Conservation (phyloP, 2,888 invertebrate genomes). For the Danaus chrysippus region DNA sequence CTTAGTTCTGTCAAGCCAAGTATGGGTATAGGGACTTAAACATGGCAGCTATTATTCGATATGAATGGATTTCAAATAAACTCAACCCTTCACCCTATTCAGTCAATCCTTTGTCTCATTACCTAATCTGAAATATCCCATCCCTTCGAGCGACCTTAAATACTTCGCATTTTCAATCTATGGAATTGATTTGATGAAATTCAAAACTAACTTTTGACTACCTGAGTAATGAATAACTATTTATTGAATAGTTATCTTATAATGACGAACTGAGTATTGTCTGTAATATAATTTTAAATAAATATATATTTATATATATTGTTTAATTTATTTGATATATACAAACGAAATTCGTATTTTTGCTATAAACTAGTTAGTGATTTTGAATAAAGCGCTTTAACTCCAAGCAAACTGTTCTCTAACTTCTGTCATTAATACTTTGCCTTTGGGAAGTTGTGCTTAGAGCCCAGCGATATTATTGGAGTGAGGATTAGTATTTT, state of each 20-base stretch:
- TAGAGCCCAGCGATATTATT: conserved; percentile 4
- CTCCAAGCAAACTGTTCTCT: conserved; percentile 5
- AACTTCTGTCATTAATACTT: conserved; percentile 9
- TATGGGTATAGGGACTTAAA: neutral
- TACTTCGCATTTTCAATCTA: conserved; percentile 24
- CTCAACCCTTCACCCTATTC: conserved; percentile 13
- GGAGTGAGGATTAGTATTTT: neutral
- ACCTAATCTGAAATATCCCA: conserved; percentile 28
- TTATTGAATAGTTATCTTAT: neutral
- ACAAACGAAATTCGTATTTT: neutral
- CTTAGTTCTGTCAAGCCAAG: neutral
- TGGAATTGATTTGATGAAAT: conserved; percentile 28
- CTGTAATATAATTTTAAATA: too few relatives aligned
- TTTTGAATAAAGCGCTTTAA: conserved; percentile 7
- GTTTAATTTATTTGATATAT: too few relatives aligned
- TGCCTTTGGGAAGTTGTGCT: conserved; percentile 3
- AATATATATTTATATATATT: too few relatives aligned
- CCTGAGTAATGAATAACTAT: neutral
- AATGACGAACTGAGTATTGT: neutral
- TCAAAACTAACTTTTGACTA: conserved; percentile 18
- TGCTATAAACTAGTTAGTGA: conserved; percentile 2
- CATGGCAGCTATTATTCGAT: conserved; percentile 3
- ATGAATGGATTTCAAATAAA: conserved; percentile 7
- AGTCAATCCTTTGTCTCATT: conserved; percentile 28
- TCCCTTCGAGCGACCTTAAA: conserved; percentile 27